These are phyloP conservation scores for Lamprologus ornatipinnis DNA, from an alignment of 2,113 vertebrate genomes.

Conservation along the genomic window DNA sequence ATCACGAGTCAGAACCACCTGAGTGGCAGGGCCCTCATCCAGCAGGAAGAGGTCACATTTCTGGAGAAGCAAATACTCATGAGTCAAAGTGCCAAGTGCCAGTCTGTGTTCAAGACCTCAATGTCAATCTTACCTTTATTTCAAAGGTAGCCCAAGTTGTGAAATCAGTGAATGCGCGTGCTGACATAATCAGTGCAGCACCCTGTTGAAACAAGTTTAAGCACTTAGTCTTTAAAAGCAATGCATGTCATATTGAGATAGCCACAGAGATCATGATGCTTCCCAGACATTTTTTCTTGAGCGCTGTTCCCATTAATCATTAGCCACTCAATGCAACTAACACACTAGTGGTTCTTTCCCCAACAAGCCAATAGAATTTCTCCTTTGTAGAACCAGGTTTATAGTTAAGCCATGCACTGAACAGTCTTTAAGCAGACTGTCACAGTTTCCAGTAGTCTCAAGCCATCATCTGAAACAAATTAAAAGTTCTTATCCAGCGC, in stretches of 20 bases:
- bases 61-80: constrained; percentile 44
- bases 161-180: constrained; percentile 83
- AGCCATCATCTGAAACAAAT: background rate
- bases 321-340: background rate
- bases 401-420: background rate
- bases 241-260: background rate
- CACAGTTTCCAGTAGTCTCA: background rate
- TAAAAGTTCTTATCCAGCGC: rapidly evolving
- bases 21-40: constrained; percentile 79
- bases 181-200: constrained; percentile 53
- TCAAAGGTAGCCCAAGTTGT: constrained; percentile 86
- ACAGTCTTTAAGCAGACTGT: background rate
- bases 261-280: background rate
- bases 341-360: background rate
- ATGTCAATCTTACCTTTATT: constrained; percentile 77
- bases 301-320: background rate
- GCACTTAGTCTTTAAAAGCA: background rate
- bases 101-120: background rate
- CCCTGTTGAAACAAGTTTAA: constrained; percentile 29
- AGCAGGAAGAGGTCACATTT: constrained; percentile 83
- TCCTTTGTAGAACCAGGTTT: background rate
- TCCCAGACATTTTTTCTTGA: rapidly evolving
- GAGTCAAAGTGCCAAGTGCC: background rate
- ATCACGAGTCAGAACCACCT: constrained; percentile 84
- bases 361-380: background rate